phyloP scores from a whole-genome alignment of 2,797 vertebrate species.

The Knipowitschia caucasica region DNA sequence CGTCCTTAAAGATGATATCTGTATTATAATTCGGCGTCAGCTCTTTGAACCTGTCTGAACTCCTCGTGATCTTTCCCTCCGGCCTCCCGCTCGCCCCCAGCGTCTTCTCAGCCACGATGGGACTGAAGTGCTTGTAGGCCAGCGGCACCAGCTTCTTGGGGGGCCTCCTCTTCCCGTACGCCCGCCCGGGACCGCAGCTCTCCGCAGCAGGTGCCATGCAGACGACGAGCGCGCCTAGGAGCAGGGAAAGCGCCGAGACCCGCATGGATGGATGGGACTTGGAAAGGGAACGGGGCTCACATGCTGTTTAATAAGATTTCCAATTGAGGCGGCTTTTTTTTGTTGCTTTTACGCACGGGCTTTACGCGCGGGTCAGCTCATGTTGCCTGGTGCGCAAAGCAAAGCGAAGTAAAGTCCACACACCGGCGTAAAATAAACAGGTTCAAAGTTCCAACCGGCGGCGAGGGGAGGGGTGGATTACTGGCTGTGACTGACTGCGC shows the following conservation, averaged over 20 bases:
- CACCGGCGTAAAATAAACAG: conserved; percentile 79
- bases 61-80: conserved; percentile 93
- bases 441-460: conserved; percentile 75
- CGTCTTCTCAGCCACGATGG: conserved; percentile 95
- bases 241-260: conserved; percentile 79
- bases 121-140: conserved; percentile 94
- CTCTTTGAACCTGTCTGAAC: conserved; percentile 93
- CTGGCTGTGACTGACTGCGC: conserved; percentile 29
- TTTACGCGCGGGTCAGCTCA: conserved; percentile 7
- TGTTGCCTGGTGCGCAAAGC: background rate
- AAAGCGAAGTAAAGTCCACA: conserved; percentile 68
- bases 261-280: conserved; percentile 75
- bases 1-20: conserved; percentile 99
- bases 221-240: conserved; percentile 76
- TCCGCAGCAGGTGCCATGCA: conserved; percentile 83
- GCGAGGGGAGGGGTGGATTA: conserved; percentile 35
- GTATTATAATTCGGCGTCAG: conserved; percentile 96
- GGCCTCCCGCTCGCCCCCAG: conserved; percentile 93
- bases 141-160: conserved; percentile 92
- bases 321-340: conserved; percentile 49
- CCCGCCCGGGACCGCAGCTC: conserved; percentile 94
- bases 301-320: conserved; percentile 1
- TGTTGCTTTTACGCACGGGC: conserved; percentile 27
- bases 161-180: conserved; percentile 90
- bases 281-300: conserved; percentile 60